Conservation (phyloP, 2,797 vertebrate genomes). For the Gambusia yucatana region DNA sequence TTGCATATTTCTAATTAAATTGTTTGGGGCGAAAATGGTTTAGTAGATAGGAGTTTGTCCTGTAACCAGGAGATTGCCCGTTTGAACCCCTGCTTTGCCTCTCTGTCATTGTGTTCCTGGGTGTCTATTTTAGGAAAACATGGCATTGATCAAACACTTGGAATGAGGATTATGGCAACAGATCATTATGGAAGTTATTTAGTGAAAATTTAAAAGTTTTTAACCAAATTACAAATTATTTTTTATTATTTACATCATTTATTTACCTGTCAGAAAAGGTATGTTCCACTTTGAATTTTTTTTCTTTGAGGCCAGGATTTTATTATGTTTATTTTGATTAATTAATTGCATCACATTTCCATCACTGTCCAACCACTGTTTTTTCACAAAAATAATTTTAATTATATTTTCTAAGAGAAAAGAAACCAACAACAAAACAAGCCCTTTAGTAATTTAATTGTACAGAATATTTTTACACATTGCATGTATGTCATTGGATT, state of each 20-base stretch:
- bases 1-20: not conserved
- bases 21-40: no score
- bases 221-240: not conserved
- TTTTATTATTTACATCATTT: not conserved
- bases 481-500: slow-evolving; percentile 46
- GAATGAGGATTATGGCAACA: not conserved
- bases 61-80: no score
- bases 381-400: not conserved
- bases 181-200: not conserved
- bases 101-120: no score
- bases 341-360: no score
- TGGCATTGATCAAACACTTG: not conserved
- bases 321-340: not conserved
- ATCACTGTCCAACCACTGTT: not conserved
- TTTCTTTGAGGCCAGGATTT: not conserved
- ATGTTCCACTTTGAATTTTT: not conserved
- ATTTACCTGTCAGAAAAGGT: no score
- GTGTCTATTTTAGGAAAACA: not conserved
- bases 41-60: no score
- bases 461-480: slow-evolving; percentile 45
- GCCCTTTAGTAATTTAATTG: slow-evolving; percentile 29
- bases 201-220: not conserved
- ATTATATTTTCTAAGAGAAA: not conserved
- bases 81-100: no score
- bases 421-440: not conserved